Conservation (phyloP, 2,888 invertebrate species). For the Magallana nippona region DNA sequence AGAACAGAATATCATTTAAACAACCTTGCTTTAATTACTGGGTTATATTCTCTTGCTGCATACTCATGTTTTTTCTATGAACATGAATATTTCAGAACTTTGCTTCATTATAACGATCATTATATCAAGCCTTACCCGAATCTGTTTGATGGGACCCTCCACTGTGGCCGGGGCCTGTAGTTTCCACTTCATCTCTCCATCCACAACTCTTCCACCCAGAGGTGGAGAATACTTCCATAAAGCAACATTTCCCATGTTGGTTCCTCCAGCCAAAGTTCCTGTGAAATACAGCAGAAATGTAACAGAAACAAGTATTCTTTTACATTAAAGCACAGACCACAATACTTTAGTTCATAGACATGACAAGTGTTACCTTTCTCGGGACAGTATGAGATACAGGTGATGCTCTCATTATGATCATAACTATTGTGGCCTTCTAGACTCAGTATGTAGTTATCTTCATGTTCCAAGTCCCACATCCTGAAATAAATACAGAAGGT, state of each 20-base stretch:
- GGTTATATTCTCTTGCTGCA: too few relatives aligned
- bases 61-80: too few relatives aligned
- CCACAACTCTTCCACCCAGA: constrained; percentile 79
- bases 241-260: constrained; percentile 92
- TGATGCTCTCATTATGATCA: constrained; percentile 79
- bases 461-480: constrained; percentile 95
- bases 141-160: constrained; percentile 79
- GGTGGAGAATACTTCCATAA: constrained; percentile 86
- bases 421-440: constrained; percentile 82
- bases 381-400: constrained; percentile 79
- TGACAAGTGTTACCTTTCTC: constrained; percentile 66
- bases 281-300: constrained; percentile 36
- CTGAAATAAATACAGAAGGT: constrained; percentile 84
- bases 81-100: too few relatives aligned
- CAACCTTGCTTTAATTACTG: too few relatives aligned
- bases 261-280: constrained; percentile 92
- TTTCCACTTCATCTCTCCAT: constrained; percentile 90
- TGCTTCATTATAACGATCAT: not conserved
- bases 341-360: not conserved
- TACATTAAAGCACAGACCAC: too few relatives aligned
- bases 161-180: constrained; percentile 85
- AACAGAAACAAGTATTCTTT: too few relatives aligned
- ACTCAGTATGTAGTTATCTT: constrained; percentile 91
- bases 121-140: constrained; percentile 79
- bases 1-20: not conserved